Conservation (phyloP, 2,797 vertebrate genomes). For the Ctenochaetus hawaiiensis region DNA sequence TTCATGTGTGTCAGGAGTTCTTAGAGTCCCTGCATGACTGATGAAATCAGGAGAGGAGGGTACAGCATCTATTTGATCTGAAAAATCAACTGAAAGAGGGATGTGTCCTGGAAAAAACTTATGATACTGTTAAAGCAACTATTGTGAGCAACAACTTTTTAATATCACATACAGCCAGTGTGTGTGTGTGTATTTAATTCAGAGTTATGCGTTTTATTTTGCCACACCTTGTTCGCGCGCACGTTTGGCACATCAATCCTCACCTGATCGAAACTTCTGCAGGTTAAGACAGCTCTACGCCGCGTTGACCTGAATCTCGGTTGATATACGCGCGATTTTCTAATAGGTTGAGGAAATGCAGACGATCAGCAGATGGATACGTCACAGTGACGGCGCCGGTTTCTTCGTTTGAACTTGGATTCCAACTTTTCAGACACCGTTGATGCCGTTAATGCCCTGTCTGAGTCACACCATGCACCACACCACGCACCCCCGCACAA, state of each 20-base stretch:
- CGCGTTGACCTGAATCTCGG: not conserved
- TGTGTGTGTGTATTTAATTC: no score
- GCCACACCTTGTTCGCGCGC: not conserved
- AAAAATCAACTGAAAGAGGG: no score
- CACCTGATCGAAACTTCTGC: not conserved
- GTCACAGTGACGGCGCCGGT: not conserved
- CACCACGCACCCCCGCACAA: not conserved
- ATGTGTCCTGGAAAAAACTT: no score
- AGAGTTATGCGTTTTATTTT: not conserved
- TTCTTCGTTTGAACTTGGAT: not conserved
- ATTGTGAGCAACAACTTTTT: not conserved
- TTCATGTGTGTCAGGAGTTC: not conserved
- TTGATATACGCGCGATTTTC: accelerated
- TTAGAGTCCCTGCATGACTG: not conserved
- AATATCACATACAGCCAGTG: not conserved
- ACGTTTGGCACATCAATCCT: not conserved
- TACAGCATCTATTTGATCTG: not conserved
- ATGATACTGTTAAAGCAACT: no score
- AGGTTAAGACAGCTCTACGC: not conserved
- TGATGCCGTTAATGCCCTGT: no score
- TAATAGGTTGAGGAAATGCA: not conserved
- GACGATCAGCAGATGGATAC: not conserved
- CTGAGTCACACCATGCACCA: not conserved
- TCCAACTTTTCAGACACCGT: no score
- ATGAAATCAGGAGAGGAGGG: not conserved